phyloP scores from a whole-genome alignment of 2,113 vertebrate species.

The Pitta sordida region DNA sequence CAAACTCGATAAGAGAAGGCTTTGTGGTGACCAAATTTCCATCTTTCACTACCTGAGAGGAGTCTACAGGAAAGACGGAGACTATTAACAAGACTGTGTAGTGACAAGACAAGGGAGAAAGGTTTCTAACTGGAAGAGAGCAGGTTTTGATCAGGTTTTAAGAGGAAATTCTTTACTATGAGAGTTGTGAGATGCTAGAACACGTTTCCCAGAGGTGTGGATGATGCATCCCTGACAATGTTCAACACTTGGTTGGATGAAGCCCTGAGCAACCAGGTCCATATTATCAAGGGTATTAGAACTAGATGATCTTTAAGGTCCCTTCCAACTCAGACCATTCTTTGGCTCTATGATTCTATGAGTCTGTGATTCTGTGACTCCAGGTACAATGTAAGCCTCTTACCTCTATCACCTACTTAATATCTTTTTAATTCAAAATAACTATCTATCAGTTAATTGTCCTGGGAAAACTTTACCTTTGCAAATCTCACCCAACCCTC shows the following conservation, averaged over 20 bases:
- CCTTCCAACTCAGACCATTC: not conserved
- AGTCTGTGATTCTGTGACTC: not conserved
- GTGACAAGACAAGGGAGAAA: not conserved
- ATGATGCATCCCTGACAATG: not conserved
- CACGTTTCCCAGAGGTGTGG: not conserved
- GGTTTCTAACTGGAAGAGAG: not conserved
- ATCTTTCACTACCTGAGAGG: not conserved
- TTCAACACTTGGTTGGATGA: not conserved
- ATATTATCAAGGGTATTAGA: too few relatives aligned
- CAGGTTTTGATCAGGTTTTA: not conserved
- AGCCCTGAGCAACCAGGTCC: not conserved
- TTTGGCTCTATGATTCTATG: not conserved
- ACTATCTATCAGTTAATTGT: not conserved
- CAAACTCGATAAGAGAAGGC: not conserved
- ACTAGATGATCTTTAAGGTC: not conserved
- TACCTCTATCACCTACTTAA: not conserved
- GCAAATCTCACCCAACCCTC: not conserved
- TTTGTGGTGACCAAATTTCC: not conserved
- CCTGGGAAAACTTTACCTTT: not conserved
- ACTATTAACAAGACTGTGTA: not conserved
- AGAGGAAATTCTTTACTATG: not conserved
- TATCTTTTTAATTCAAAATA: not conserved
- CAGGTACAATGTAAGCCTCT: not conserved
- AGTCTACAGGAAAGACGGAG: not conserved
- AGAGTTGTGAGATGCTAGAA: not conserved